phyloP scores from a whole-genome alignment of 2,888 invertebrate genomes.

The Esperia sulphurella region DNA sequence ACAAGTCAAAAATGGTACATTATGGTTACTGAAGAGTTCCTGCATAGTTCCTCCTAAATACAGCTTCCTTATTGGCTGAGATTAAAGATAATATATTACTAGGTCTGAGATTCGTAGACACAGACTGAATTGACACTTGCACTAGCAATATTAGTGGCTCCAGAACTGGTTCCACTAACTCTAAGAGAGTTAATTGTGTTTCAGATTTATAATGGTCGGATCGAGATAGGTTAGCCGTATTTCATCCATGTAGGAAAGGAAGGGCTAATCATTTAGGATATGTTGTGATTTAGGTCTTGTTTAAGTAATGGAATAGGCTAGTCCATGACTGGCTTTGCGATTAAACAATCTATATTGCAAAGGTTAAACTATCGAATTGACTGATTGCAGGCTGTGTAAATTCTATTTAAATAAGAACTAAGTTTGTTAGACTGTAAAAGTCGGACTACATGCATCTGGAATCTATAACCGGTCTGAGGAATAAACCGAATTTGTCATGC shows the following conservation, averaged over 20 bases:
- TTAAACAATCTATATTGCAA: no score
- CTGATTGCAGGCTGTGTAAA: no score
- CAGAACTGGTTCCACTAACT: neutral
- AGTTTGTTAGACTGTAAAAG: no score
- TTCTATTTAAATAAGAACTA: no score
- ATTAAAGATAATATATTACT: slow-evolving; percentile 40
- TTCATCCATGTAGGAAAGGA: neutral
- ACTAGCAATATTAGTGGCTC: neutral
- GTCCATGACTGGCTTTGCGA: no score
- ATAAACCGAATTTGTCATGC: no score
- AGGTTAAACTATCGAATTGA: no score
- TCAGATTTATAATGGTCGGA: neutral
- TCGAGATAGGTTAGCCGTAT: neutral
- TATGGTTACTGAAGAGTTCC: slow-evolving; percentile 1
- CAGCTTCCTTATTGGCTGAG: slow-evolving; percentile 42
- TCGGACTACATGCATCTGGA: no score
- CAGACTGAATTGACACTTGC: slow-evolving; percentile 12
- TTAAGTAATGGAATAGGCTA: no score
- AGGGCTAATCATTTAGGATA: neutral
- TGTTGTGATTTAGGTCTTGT: no score
- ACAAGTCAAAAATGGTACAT: neutral
- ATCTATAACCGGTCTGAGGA: no score
- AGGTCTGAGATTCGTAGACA: slow-evolving; percentile 21
- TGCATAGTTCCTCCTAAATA: slow-evolving; percentile 18
- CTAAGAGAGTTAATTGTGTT: neutral